These are phyloP conservation scores for Fundulus diaphanus DNA, from an alignment of 2,797 vertebrate genomes.

Conservation along the genomic window DNA sequence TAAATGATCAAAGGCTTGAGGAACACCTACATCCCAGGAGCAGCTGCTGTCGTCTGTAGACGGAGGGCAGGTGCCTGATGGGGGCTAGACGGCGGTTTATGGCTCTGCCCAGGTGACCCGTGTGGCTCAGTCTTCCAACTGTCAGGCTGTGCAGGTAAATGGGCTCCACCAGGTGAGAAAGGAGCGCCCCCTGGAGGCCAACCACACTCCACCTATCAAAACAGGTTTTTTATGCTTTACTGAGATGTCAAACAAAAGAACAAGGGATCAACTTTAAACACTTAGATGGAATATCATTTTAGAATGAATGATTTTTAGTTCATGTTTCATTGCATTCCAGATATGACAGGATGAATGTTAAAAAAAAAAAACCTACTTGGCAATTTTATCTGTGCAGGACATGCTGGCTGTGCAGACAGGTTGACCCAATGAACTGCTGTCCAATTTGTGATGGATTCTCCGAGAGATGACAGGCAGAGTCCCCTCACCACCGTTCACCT, in stretches of 20 bases:
- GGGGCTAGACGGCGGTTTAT: constrained; percentile 84
- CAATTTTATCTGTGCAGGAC: constrained; percentile 95
- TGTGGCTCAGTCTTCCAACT: constrained; percentile 88
- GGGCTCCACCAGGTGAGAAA: constrained; percentile 90
- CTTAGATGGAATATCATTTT: not conserved
- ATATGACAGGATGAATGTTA: fast-evolving
- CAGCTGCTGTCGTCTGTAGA: constrained; percentile 85
- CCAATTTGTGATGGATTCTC: constrained; percentile 76
- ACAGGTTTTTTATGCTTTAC: not conserved
- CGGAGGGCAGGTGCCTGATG: constrained; percentile 81
- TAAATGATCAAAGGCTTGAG: not conserved
- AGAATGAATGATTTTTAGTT: not conserved
- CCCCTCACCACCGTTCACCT: constrained; percentile 91
- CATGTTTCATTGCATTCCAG: not conserved
- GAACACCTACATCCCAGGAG: constrained; percentile 87
- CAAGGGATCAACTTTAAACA: not conserved
- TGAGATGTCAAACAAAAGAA: not conserved
- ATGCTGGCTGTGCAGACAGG: constrained; percentile 81
- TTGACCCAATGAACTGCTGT: constrained; percentile 73
- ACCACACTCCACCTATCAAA: constrained; percentile 88
- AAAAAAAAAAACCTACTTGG: constrained; percentile 80
- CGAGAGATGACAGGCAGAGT: constrained; percentile 84
- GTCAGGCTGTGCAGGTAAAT: constrained; percentile 91
- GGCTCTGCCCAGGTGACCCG: constrained; percentile 87
- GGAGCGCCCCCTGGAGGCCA: constrained; percentile 90